Conservation (phyloP, 1,140 invertebrate species). For the Neodiprion lecontei region DNA sequence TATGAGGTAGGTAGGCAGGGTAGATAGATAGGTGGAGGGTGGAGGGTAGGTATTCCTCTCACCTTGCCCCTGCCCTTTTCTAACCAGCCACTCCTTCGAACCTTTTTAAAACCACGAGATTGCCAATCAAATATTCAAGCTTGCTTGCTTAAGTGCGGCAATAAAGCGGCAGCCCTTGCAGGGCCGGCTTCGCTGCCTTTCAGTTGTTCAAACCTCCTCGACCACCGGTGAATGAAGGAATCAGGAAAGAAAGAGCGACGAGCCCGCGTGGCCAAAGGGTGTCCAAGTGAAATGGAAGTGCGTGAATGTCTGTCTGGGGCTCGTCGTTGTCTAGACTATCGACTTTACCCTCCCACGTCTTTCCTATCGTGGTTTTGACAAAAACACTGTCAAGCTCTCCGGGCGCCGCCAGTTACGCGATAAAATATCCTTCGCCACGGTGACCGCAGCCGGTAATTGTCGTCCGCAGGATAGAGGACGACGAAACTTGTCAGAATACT, state of each 20-base stretch:
- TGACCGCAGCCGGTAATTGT: too few relatives aligned
- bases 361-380: neutral
- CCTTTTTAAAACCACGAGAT: slow-evolving; percentile 42
- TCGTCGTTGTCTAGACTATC: neutral
- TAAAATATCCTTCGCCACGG: too few relatives aligned
- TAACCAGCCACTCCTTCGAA: slow-evolving; percentile 21
- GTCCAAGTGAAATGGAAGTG: neutral
- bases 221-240: neutral
- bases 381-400: too few relatives aligned
- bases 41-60: slow-evolving; percentile 28
- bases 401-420: too few relatives aligned
- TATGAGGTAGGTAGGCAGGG: neutral
- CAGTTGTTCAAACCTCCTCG: neutral
- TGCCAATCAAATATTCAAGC: slow-evolving; percentile 48
- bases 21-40: neutral
- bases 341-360: neutral
- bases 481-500: too few relatives aligned
- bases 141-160: slow-evolving; percentile 42
- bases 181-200: slow-evolving; percentile 1
- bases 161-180: slow-evolving; percentile 38
- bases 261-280: neutral
- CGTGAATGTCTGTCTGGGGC: neutral
- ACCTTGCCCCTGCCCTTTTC: slow-evolving; percentile 8
- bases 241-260: neutral
- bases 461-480: too few relatives aligned